Conservation (phyloP, 2,888 invertebrate species). For the Neoscelio sp. region DNA sequence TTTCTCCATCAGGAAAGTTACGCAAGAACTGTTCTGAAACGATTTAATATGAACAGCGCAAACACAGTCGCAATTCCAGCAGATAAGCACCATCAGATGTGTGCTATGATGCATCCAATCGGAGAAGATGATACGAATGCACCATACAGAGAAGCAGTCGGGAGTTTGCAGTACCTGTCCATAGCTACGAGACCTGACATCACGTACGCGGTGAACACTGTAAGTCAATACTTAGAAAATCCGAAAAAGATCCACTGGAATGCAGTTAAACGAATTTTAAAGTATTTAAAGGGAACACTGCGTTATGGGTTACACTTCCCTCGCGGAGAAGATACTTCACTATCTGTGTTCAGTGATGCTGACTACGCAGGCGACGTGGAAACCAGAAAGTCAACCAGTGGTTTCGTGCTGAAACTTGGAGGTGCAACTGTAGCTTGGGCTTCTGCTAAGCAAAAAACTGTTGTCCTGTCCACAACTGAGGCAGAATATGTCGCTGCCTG, state of each 20-base stretch:
- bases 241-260: constrained; percentile 60
- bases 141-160: constrained; percentile 63
- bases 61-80: too few relatives aligned
- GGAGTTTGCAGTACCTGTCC: constrained; percentile 55
- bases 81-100: too few relatives aligned
- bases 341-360: constrained; percentile 56
- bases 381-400: constrained; percentile 17
- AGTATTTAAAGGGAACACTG: constrained; percentile 58
- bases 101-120: not conserved
- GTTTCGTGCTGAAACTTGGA: constrained; percentile 6
- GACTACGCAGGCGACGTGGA: constrained; percentile 30
- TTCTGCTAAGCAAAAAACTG: constrained; percentile 13
- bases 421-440: not conserved
- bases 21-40: too few relatives aligned
- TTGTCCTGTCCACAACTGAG: constrained; percentile 19
- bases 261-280: constrained; percentile 52
- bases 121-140: constrained; percentile 15
- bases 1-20: too few relatives aligned
- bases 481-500: constrained; percentile 20
- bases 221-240: constrained; percentile 47
- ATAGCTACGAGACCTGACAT: constrained; percentile 63
- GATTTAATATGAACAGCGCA: too few relatives aligned
- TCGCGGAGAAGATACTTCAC: too few relatives aligned
- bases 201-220: constrained; percentile 44
- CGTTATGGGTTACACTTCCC: constrained; percentile 45